A percentile compares a stretch with the other conserved stretches of the same genome.
phyloP scores from a whole-genome alignment of 2,113 vertebrate species.

The Toxotes jaculatrix region DNA sequence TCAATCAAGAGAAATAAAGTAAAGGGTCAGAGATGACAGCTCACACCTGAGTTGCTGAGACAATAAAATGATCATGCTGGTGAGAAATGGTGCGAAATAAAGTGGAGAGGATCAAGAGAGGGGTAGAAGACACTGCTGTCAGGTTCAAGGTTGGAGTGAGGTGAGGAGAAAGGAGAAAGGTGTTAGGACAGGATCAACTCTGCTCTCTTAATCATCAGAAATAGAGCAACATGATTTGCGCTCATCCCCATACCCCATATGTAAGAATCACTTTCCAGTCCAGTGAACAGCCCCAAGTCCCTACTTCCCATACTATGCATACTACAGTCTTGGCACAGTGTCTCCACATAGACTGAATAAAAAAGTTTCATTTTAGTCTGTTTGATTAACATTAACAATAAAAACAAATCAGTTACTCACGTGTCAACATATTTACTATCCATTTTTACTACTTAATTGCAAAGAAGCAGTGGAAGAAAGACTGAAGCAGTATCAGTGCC shows the following conservation, averaged over 20 bases:
- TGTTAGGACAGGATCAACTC: not conserved
- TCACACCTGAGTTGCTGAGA: not conserved
- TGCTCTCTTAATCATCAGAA: not conserved
- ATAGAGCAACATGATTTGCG: not conserved
- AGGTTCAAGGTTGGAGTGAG: slow-evolving; percentile 65
- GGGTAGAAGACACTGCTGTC: slow-evolving; percentile 19
- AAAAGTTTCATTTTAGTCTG: not conserved
- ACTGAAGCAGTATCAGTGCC: too few species aligned
- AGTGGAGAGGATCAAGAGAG: slow-evolving; percentile 20
- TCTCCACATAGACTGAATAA: not conserved
- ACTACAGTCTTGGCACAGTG: not conserved
- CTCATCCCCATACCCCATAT: not conserved
- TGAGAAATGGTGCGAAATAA: slow-evolving; percentile 45
- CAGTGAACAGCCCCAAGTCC: too few species aligned
- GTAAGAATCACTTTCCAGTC: too few species aligned
- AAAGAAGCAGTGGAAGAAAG: not conserved
- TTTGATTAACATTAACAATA: not conserved
- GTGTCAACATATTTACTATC: not conserved
- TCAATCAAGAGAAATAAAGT: not conserved
- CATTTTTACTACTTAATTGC: not conserved
- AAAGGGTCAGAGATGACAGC: not conserved
- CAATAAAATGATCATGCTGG: slow-evolving; percentile 34
- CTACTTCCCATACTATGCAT: too few species aligned
- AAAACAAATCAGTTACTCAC: not conserved
- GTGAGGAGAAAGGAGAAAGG: not conserved